Conservation (phyloP, 2,888 invertebrate genomes). For the Dicyrtomina minuta region DNA sequence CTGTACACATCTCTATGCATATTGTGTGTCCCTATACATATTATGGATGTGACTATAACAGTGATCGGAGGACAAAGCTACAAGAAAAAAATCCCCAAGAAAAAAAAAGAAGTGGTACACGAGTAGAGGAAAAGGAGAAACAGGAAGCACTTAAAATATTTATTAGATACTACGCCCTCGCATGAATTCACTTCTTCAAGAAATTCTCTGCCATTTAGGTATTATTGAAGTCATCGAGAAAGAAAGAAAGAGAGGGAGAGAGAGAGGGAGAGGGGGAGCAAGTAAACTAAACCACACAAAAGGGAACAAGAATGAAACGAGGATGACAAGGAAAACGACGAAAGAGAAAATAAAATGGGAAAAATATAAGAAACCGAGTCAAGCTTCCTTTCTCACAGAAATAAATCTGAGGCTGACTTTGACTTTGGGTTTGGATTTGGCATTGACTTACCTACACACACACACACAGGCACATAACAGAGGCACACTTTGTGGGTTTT, state of each 20-base stretch:
- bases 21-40: too few relatives aligned
- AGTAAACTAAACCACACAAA: background rate
- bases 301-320: background rate
- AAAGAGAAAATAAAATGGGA: background rate
- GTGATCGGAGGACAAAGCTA: too few relatives aligned
- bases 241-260: background rate
- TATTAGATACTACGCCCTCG: constrained; percentile 9
- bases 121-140: constrained; percentile 1
- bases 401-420: too few relatives aligned
- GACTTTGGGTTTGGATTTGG: too few relatives aligned
- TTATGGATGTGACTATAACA: too few relatives aligned
- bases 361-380: background rate
- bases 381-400: too few relatives aligned
- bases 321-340: background rate
- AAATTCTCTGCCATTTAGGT: background rate
- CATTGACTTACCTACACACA: too few relatives aligned
- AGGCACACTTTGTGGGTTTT: too few relatives aligned
- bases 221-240: constrained; percentile 1
- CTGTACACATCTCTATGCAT: too few relatives aligned
- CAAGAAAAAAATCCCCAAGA: background rate
- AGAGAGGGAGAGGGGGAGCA: background rate
- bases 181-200: constrained; percentile 13
- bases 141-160: constrained; percentile 13
- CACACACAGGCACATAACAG: too few relatives aligned
- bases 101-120: background rate